These are phyloP conservation scores for Cataglyphis livida DNA, from an alignment of 2,888 invertebrate genomes.

Conservation along the genomic window DNA sequence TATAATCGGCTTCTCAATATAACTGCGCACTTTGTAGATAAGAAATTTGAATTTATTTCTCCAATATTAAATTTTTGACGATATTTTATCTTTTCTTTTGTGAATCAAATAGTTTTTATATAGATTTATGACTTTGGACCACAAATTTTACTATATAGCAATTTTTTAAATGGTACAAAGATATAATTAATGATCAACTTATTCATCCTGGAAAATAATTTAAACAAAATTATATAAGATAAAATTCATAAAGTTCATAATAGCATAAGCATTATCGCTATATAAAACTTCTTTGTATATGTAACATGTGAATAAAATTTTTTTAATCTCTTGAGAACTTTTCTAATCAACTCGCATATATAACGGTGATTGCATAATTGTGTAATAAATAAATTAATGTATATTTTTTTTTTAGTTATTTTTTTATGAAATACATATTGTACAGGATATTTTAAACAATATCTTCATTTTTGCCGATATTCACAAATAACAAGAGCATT, in stretches of 20 bases:
- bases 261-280: background rate
- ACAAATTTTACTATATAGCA: background rate
- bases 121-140: slow-evolving; percentile 3
- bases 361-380: slow-evolving; percentile 46
- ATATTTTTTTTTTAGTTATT: slow-evolving; percentile 74
- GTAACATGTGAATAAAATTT: slow-evolving; percentile 19
- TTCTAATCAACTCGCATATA: background rate
- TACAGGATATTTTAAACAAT: slow-evolving; percentile 80
- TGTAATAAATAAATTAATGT: slow-evolving; percentile 81
- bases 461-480: slow-evolving; percentile 71
- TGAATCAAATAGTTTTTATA: background rate
- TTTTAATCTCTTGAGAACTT: slow-evolving; percentile 25
- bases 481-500: slow-evolving; percentile 76
- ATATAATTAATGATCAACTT: background rate
- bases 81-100: slow-evolving; percentile 5
- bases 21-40: background rate
- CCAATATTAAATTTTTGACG: background rate
- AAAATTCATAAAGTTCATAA: background rate
- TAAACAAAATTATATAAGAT: background rate
- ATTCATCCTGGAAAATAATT: background rate
- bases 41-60: background rate
- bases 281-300: slow-evolving; percentile 47
- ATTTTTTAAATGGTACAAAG: background rate
- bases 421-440: slow-evolving; percentile 81
- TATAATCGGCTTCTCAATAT: background rate